Conservation (phyloP, 2,113 vertebrate genomes). For the Urocolius indicus region DNA sequence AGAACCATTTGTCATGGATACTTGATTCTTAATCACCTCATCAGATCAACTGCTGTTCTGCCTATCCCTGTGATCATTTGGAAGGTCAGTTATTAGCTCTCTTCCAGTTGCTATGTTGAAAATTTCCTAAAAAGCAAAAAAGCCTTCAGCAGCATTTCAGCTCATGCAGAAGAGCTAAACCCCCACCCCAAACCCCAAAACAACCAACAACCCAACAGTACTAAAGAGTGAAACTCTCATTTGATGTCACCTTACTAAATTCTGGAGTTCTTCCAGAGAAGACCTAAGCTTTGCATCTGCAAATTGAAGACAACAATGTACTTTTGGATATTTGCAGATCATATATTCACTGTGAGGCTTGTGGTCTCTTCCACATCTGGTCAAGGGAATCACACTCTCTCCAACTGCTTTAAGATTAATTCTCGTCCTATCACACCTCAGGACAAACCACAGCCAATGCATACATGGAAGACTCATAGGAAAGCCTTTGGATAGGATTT, state of each 20-base stretch:
- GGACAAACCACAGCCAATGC: background rate
- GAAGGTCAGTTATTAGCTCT: background rate
- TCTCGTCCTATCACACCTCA: background rate
- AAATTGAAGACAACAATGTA: background rate
- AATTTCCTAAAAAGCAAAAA: background rate
- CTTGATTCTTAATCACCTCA: conserved; percentile 61
- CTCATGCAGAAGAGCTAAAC: background rate
- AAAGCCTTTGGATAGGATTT: background rate
- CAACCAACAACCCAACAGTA: background rate
- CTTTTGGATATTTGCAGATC: background rate
- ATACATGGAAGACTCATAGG: accelerated
- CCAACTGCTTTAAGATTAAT: background rate
- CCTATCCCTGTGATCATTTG: background rate
- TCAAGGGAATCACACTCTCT: background rate
- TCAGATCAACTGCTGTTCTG: conserved; percentile 45
- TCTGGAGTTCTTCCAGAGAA: background rate
- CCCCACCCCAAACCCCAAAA: too few relatives aligned
- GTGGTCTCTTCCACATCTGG: background rate
- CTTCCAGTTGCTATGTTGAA: background rate
- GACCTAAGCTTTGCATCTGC: background rate
- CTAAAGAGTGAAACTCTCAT: accelerated
- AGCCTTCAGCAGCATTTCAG: background rate
- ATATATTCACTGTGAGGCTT: background rate
- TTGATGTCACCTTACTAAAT: background rate
- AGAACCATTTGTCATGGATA: conserved; percentile 59